Conservation (phyloP, 2,888 invertebrate genomes). For the Pristionchus exspectatus region DNA sequence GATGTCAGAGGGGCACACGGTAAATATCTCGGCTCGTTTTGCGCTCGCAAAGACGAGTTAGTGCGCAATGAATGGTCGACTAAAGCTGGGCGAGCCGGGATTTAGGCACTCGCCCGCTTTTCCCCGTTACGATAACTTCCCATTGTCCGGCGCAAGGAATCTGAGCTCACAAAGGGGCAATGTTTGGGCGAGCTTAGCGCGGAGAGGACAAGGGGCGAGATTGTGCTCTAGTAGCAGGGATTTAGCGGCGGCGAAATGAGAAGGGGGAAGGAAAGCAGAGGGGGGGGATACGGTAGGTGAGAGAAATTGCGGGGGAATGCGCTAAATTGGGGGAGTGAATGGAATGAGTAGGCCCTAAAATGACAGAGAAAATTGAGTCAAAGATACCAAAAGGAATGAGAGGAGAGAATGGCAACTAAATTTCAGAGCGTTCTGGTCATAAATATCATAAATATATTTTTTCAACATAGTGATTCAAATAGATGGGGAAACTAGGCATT, state of each 20-base stretch:
- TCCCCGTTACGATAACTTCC: slow-evolving; percentile 42
- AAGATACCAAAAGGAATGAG: too few relatives aligned
- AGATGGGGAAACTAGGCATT: too few relatives aligned
- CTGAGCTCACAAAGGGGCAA: neutral
- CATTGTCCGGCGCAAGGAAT: neutral
- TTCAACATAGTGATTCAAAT: too few relatives aligned
- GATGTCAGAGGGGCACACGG: neutral
- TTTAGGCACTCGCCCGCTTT: neutral
- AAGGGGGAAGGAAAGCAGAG: slow-evolving; percentile 25
- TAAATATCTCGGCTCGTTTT: slow-evolving; percentile 30
- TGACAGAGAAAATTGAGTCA: too few relatives aligned
- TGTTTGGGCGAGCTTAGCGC: slow-evolving; percentile 40
- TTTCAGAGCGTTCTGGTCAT: too few relatives aligned
- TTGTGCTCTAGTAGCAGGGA: neutral
- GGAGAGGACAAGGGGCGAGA: neutral
- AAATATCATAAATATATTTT: too few relatives aligned
- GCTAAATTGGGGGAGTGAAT: neutral
- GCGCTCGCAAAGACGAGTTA: slow-evolving; percentile 31
- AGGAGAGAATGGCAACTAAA: too few relatives aligned
- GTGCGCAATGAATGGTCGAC: slow-evolving; percentile 26
- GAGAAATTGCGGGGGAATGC: neutral
- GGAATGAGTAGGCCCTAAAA: too few relatives aligned
- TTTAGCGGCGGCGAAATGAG: neutral
- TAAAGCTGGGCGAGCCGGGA: slow-evolving; percentile 40
- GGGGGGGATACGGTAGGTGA: neutral